These are phyloP conservation scores for Synanthedon vespiformis DNA, from an alignment of 2,888 invertebrate species.

Conservation along the genomic window DNA sequence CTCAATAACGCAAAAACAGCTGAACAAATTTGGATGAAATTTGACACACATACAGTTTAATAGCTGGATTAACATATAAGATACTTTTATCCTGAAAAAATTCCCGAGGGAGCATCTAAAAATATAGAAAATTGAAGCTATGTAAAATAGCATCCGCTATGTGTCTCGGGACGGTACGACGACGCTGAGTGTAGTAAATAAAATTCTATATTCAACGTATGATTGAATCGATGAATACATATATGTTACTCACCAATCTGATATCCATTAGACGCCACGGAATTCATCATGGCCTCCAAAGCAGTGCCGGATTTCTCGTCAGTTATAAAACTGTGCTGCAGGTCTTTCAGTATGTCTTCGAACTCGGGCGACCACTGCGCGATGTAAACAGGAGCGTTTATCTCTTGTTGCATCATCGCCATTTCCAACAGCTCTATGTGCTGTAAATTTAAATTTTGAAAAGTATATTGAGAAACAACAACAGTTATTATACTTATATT, in stretches of 20 bases:
- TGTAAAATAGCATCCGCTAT: too few relatives aligned
- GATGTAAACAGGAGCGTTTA: conserved; percentile 90
- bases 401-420: conserved; percentile 83
- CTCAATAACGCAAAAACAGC: too few relatives aligned
- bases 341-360: conserved; percentile 79
- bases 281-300: conserved; percentile 83
- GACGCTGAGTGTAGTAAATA: not conserved
- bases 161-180: too few relatives aligned
- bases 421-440: conserved; percentile 83
- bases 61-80: too few relatives aligned
- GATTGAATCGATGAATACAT: too few relatives aligned
- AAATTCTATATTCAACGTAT: not conserved
- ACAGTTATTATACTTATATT: too few relatives aligned
- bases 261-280: conserved; percentile 94
- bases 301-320: conserved; percentile 82
- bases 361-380: conserved; percentile 80
- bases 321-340: conserved; percentile 76
- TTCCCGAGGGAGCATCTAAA: too few relatives aligned
- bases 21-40: too few relatives aligned
- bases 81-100: too few relatives aligned
- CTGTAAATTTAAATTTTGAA: conserved; percentile 37
- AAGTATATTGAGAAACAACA: too few relatives aligned
- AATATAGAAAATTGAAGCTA: too few relatives aligned
- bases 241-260: conserved; percentile 74
- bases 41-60: too few relatives aligned